Conservation (phyloP, 2,797 vertebrate genomes). For the Phoebastria nigripes region DNA sequence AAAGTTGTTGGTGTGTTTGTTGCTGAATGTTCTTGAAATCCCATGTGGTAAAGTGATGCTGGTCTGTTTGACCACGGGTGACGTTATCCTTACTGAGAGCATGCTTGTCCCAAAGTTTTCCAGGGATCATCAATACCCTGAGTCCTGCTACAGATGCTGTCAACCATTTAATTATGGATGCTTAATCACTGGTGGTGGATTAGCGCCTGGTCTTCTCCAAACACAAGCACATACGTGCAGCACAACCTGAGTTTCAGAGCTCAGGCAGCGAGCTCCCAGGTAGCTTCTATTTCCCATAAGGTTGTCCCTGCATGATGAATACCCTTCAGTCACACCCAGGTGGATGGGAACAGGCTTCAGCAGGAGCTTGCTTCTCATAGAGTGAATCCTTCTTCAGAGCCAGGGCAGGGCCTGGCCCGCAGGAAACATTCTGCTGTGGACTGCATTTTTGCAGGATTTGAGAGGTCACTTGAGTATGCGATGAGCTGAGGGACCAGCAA, state of each 20-base stretch:
- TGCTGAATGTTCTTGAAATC: not conserved
- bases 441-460: not conserved
- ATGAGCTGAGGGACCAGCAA: not conserved
- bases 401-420: not conserved
- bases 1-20: not conserved
- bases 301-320: not conserved
- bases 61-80: not conserved
- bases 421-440: not conserved
- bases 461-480: not conserved
- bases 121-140: not conserved
- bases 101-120: not conserved
- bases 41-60: not conserved
- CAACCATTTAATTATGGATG: not conserved
- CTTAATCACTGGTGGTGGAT: not conserved
- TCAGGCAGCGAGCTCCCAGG: not conserved
- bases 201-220: not conserved
- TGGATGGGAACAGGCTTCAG: not conserved
- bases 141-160: not conserved
- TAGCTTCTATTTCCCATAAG: not conserved
- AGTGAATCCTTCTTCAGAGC: not conserved
- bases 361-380: not conserved
- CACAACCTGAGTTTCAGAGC: not conserved
- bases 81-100: not conserved
- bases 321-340: not conserved
- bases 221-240: not conserved